Base-by-base conservation (phyloP, 2,888 invertebrate species). In the Pseudococcus jackbeardsleyi region DNA sequence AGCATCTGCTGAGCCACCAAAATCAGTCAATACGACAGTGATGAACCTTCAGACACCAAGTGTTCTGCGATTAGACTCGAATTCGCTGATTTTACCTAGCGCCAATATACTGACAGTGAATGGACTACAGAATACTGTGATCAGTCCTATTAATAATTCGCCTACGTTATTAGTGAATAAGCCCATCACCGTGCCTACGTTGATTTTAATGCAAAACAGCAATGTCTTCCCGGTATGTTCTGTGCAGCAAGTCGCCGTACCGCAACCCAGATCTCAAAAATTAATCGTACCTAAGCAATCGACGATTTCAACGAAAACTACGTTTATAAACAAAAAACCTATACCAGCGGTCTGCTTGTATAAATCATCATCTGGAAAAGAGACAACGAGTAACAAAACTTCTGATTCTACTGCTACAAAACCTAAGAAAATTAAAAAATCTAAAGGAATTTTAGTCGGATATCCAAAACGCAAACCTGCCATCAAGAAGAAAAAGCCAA, bases 301-400 rank as follows among this genome's bases (percentile, higher is more conserved):
- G 46, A 90, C 26, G 0, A 79, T 90, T 86, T 88, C 89, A 4
- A 91, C 91, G 7, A 89, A 89, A 84, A 91, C 90, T 5, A 91
- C 91, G 17, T 90, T 90, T 85, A 89, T 90, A 1, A 91, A 91
- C 87, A 91, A 91, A 89, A 90, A 90, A 17, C 91, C 91, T 2
- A 91, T 91, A 77, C 90, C 91, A 8, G 90, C 91, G 6, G 90
- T 91, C 48, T 85, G 84, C 7, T 88, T 89, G 39, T 89, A 89
- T 12, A 89, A 89, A 33, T 89, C 88, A 26, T n/a, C 46, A 17
- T 19, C 88, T 12, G 50, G n/a, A 19, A 82, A 54, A 33, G 82
- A 88, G 11, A 50, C 8, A 6, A 46, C 86, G 50, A 50, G 8
- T 0, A 33, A 82, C 59, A n/a, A 33, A 0, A 46, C 86, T 33